phyloP scores from a whole-genome alignment of 2,113 vertebrate species.

The Carassius carassius region DNA sequence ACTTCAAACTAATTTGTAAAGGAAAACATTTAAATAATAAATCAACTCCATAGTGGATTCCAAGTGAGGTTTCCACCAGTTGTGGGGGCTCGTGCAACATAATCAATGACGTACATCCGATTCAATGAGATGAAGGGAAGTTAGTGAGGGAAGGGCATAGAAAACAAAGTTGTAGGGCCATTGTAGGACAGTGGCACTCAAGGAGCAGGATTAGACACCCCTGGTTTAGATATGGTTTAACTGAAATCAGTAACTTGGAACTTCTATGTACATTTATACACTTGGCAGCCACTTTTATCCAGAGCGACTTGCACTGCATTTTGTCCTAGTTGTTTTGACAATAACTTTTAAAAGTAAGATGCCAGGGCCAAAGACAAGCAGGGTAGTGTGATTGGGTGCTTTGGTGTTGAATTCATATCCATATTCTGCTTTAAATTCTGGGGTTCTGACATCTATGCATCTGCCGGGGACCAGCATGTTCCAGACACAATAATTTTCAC shows the following conservation, averaged over 20 bases:
- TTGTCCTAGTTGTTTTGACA: background rate
- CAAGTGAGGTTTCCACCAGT: too few relatives aligned
- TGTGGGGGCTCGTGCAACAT: too few relatives aligned
- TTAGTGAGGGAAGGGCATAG: too few relatives aligned
- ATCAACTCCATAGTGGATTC: too few relatives aligned
- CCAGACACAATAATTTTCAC: background rate
- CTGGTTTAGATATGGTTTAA: background rate
- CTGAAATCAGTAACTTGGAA: background rate
- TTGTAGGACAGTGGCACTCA: background rate
- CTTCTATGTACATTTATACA: too few relatives aligned
- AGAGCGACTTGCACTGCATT: background rate
- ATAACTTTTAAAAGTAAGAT: background rate
- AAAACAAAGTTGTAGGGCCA: too few relatives aligned
- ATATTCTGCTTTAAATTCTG: constrained; percentile 21
- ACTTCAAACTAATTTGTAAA: too few relatives aligned
- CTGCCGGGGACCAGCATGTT: background rate
- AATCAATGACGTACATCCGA: too few relatives aligned
- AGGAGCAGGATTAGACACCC: background rate
- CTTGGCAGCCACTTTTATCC: background rate
- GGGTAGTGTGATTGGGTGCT: constrained; percentile 45
- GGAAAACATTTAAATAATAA: too few relatives aligned
- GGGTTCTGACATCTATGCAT: constrained; percentile 3
- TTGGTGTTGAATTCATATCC: constrained; percentile 57
- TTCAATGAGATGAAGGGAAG: too few relatives aligned
- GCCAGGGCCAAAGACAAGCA: background rate